Percentiles rank a stretch among this genome's conserved stretches.
Conservation (phyloP, 2,888 invertebrate genomes). For the Mythimna ferrago region DNA sequence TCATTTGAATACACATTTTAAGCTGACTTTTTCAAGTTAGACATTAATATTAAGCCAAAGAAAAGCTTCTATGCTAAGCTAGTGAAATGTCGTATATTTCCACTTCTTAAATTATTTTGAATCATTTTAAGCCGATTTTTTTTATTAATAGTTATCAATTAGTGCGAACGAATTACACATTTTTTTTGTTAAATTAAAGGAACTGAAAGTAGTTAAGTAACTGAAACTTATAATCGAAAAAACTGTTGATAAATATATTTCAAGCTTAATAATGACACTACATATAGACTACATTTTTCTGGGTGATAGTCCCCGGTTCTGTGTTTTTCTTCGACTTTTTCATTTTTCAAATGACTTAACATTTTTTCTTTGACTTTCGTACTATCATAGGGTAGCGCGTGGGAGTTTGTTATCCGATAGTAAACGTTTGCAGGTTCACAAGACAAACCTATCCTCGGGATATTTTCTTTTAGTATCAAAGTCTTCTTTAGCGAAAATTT, state of each 20-base stretch:
- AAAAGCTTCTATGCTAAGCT: too few relatives aligned
- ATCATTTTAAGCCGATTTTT: too few relatives aligned
- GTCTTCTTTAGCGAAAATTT: not conserved
- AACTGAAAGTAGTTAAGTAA: not conserved
- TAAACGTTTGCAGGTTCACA: not conserved
- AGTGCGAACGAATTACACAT: not conserved
- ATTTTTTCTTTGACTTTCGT: not conserved
- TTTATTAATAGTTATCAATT: too few relatives aligned
- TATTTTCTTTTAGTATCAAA: not conserved
- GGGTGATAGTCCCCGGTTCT: not conserved
- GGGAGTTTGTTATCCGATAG: not conserved
- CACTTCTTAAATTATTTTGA: too few relatives aligned
- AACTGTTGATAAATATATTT: not conserved
- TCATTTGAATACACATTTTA: not conserved
- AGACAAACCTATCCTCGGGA: too few relatives aligned
- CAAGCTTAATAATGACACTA: not conserved
- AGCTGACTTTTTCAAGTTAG: too few relatives aligned
- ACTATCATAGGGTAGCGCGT: not conserved
- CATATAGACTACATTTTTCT: not conserved
- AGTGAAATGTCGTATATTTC: too few relatives aligned
- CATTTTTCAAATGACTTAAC: slow-evolving; percentile 1
- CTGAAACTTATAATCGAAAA: not conserved
- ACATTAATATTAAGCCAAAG: too few relatives aligned
- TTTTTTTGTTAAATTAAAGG: too few relatives aligned
- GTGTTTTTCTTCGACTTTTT: slow-evolving; percentile 25